Evolutionary conservation across 2,797 vertebrate species (phyloP).

Genomic region (Acanthurus leucopareius): DNA sequence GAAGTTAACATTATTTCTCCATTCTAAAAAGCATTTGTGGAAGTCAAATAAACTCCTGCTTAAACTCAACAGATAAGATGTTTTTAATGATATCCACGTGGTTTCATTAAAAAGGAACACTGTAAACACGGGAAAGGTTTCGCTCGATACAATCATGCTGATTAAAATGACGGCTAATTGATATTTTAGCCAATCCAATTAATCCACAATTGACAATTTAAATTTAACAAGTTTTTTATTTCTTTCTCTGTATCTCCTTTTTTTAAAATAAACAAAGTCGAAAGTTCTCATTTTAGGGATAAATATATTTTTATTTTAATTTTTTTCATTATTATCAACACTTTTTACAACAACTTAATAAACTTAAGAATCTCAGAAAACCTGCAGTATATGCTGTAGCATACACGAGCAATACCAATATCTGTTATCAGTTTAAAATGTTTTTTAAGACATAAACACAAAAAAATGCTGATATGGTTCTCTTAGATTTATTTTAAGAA

Average conservation of each 20-base stretch:
- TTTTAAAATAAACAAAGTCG: background rate
- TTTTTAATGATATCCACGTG: background rate
- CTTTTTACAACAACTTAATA: background rate
- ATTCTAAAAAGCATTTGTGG: conserved; percentile 7
- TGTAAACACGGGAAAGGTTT: background rate
- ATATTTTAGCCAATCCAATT: too few species aligned
- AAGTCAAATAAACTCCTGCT: conserved; percentile 20
- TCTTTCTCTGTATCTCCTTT: background rate
- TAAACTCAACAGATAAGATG: background rate
- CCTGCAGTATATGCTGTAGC: too few species aligned
- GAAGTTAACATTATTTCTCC: conserved; percentile 26
- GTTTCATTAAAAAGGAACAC: background rate
- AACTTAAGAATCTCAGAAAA: background rate
- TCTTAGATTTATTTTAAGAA: background rate
- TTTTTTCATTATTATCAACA: background rate
- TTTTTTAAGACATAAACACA: too few species aligned
- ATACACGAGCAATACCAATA: too few species aligned
- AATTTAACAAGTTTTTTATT: background rate
- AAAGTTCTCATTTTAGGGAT: background rate
- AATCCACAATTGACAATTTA: background rate
- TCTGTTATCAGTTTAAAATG: background rate
- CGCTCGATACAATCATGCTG: background rate
- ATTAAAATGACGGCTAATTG: background rate
- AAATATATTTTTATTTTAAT: background rate
- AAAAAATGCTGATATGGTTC: too few species aligned